Base-by-base conservation (phyloP, 2,113 vertebrate genomes). In the Azemiops feae region DNA sequence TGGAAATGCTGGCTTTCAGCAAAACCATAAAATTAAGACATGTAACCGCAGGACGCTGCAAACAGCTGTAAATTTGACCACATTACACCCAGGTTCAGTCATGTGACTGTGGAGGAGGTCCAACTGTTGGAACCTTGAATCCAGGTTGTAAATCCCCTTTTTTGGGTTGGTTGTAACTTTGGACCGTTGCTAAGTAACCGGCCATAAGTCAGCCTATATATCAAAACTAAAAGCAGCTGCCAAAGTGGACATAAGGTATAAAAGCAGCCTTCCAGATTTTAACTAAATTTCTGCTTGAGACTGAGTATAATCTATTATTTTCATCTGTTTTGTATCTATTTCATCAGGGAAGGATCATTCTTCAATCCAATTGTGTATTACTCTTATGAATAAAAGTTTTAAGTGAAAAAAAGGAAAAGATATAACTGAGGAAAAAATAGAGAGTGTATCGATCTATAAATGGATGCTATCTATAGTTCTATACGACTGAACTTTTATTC, bases 201-300 rank as follows among this genome's bases (percentile, higher is more conserved):
- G 9, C 25, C 3, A 6, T 30, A 60, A 27, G 1, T 60, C 25
- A 27, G 25, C 58, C 3, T 11, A 69, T 0, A 5, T 89, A 16
- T 18, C 93, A 94, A 94, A 0, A 0, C 58, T 87, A 12, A 93
- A 95, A 94, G 85, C 90, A 92, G 53, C 88, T 95, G 92, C 45
- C 52, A 93, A 91, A 43, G 89, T 87, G 90, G 81, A 89, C 8
- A 30, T 85, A 34, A 91, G 95, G 90, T 95, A 94, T 92, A 64
- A 87, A 16, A 93, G 43, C 30, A 88, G 39, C 0, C 3, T 55
- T 25, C 88, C 86, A 64, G 88, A 9, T 64, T 95, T 94, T 89
- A 95, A 89, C 39, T 55, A 50, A 91, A 47, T 74, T 87, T 95
- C 95, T 91, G 91, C 50, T 93, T 91, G 39, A 47, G 57, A 96